Evolutionary conservation across 2,113 vertebrate genomes (phyloP).

Genomic region (Malurus elegans): DNA sequence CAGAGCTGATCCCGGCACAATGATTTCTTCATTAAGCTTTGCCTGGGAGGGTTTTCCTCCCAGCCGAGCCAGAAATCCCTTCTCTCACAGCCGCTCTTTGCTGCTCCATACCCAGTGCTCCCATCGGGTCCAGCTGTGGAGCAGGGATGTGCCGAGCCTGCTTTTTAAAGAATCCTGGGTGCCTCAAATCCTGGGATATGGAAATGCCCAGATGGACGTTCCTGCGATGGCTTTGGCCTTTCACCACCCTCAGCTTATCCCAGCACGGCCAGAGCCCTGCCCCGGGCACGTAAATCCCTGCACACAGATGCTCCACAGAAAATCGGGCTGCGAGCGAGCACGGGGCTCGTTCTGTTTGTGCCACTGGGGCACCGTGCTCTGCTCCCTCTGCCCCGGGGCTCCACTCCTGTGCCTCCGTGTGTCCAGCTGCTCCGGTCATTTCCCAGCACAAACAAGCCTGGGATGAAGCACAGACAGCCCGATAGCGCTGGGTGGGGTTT

Average conservation of each 20-base stretch:
- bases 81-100: not conserved
- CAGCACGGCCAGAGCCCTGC: fast-evolving
- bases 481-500: not conserved
- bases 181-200: not conserved
- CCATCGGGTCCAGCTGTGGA: fast-evolving
- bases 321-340: fast-evolving
- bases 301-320: not conserved
- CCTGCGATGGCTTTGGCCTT: not conserved
- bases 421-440: not conserved
- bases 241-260: not conserved
- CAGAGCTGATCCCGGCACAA: not conserved
- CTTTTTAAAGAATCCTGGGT: not conserved
- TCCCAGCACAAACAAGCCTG: not conserved
- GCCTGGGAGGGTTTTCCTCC: not conserved
- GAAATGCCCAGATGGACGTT: not conserved
- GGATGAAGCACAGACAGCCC: not conserved
- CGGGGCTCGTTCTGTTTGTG: fast-evolving
- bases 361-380: fast-evolving
- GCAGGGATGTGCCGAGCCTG: not conserved
- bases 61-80: not conserved
- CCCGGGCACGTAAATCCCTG: not conserved
- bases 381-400: not conserved
- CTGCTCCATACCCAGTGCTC: not conserved
- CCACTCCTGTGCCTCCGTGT: not conserved
- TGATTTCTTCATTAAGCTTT: slow-evolving; percentile 10